Percentiles rank a stretch among this genome's conserved stretches.
Conservation (phyloP, 1,140 invertebrate genomes). For the Stenopsyche tienmushanensis region DNA sequence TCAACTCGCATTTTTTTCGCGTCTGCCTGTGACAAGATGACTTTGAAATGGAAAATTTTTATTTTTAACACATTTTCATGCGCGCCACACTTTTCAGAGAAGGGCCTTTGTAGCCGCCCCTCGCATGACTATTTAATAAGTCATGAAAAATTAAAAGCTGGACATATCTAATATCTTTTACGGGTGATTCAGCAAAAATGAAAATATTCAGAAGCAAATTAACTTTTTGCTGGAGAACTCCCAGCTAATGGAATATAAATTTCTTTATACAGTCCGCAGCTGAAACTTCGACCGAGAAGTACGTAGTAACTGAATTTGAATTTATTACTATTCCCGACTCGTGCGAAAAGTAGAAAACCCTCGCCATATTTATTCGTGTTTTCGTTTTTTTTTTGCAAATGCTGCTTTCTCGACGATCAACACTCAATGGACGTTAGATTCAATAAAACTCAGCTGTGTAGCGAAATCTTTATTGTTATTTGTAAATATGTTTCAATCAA, state of each 20-base stretch:
- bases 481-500: too few species aligned
- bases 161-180: not conserved
- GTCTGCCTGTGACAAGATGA: too few species aligned
- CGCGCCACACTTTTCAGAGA: not conserved
- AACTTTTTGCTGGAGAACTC: conserved; percentile 5
- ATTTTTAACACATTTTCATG: not conserved
- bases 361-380: conserved; percentile 9
- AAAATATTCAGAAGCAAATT: not conserved
- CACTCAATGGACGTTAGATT: not conserved
- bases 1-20: too few species aligned
- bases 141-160: not conserved
- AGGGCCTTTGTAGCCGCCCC: not conserved
- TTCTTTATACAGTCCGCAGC: not conserved
- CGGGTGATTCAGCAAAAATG: not conserved
- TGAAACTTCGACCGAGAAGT: too few species aligned
- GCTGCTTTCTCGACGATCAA: not conserved
- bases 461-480: not conserved
- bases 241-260: conserved; percentile 11
- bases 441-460: not conserved
- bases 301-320: conserved; percentile 12
- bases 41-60: too few species aligned
- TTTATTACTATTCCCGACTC: conserved; percentile 18
- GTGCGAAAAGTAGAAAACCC: not conserved
- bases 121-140: conserved; percentile 1
- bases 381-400: too few species aligned